Evolutionary conservation across 2,888 invertebrate species (phyloP), one percentile per base, ranked within the genome.

Genomic region (Stenotaenia linearis): DNA sequence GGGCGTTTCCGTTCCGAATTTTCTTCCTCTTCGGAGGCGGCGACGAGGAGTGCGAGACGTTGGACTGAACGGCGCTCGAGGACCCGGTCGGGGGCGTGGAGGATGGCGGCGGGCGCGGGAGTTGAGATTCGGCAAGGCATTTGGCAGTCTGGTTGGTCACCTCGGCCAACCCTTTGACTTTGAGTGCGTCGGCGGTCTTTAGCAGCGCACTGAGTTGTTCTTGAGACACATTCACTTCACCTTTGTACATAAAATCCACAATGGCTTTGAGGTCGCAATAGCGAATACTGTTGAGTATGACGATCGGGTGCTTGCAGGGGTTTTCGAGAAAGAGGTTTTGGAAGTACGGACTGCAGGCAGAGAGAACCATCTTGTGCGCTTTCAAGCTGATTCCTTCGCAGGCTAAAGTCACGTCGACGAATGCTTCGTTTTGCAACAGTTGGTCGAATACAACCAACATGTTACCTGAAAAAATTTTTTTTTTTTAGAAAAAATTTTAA

Each of bases 321-420:
- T 95, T 95, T 85, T 93, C 93, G 79, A 94, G 91, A 86, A 95
- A 94, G 84, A 95, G 89, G 30, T 40, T 91, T 90, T 93, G 93
- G 88, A 96, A 96, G 88, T 96, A 96, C 28, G 96, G 96, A 88
- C 95, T 95, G 88, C 96, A 96, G 82, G 96, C 96, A 81, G 95
- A 95, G 84, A 96, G 88, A 82, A 96, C 96, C 92, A 96, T 95
- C 89, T 96, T 96, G 89, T 96, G 96, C 85, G 96, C 96, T 88
- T 93, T 93, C 84, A 96, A 90, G 85, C 94, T 90, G 88, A 94
- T 93, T 82, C 96, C 96, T 86, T 96, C 96, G 82, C 95, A 96
- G 83, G 96, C 96, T 85, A 96, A 88, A 82, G 96, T 96, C 82
- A 96, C 96, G 87, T 96, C 96, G 82, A 96, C 96, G 88, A 96